Conservation (phyloP, 2,113 vertebrate genomes). For the Lophius piscatorius region DNA sequence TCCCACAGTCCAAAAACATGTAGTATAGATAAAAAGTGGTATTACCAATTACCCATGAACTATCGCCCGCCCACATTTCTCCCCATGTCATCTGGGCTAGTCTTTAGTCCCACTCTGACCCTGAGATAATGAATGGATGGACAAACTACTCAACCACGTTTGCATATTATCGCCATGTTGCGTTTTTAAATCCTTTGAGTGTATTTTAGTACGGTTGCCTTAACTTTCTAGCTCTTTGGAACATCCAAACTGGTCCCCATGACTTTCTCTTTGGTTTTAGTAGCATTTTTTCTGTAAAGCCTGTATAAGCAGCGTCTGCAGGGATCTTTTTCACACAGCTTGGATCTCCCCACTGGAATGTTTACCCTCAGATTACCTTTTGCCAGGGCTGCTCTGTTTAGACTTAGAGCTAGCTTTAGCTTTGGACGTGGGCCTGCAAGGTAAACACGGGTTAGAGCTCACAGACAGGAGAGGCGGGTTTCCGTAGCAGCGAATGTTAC, state of each 20-base stretch:
- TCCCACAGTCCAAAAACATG: too few relatives aligned
- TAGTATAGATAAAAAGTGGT: too few relatives aligned
- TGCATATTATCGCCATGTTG: too few relatives aligned
- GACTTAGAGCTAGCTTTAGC: constrained; percentile 84
- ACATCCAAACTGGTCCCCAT: background rate
- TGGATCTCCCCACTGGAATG: constrained; percentile 4
- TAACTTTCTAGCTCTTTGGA: background rate
- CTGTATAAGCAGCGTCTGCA: constrained; percentile 11
- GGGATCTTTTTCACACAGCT: constrained; percentile 30
- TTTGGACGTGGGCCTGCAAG: constrained; percentile 87
- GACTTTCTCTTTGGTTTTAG: constrained; percentile 1
- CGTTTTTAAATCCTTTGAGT: too few relatives aligned
- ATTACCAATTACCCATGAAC: too few relatives aligned
- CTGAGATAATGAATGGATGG: too few relatives aligned
- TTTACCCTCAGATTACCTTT: constrained; percentile 85
- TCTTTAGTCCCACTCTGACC: too few relatives aligned
- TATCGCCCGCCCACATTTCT: too few relatives aligned
- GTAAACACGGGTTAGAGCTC: constrained; percentile 80
- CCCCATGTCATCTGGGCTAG: too few relatives aligned
- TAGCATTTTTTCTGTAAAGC: background rate
- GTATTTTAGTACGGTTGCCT: too few relatives aligned
- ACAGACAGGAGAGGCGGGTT: constrained; percentile 14
- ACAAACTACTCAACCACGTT: too few relatives aligned
- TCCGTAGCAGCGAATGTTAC: constrained; percentile 12
- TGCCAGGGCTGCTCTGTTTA: constrained; percentile 81